phyloP scores from a whole-genome alignment of 2,797 vertebrate genomes.

The Diplodus sargus region DNA sequence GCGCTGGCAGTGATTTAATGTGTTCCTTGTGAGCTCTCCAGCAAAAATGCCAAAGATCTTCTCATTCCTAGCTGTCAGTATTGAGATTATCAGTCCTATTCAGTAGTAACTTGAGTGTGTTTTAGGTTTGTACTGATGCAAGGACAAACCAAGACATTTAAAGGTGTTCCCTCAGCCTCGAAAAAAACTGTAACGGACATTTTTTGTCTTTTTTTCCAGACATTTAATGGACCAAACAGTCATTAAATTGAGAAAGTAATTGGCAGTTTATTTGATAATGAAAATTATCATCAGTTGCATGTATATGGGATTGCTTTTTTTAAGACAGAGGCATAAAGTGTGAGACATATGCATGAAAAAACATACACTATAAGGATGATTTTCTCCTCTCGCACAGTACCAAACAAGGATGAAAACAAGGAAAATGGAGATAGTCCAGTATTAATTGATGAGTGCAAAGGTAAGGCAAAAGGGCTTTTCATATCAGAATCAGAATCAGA shows the following conservation, averaged over 20 bases:
- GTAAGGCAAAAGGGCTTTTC: slow-evolving; percentile 72
- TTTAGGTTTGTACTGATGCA: not conserved
- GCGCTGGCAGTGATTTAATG: not conserved
- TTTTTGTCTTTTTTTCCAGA: not conserved
- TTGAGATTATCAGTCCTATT: not conserved
- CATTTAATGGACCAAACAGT: not conserved
- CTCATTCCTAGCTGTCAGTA: not conserved
- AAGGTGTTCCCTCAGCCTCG: not conserved
- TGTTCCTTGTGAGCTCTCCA: not conserved
- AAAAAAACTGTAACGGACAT: not conserved
- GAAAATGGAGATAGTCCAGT: slow-evolving; percentile 80
- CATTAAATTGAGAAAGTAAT: not conserved
- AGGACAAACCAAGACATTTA: not conserved
- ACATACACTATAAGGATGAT: not conserved
- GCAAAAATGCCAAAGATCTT: not conserved
- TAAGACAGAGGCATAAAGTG: not conserved
- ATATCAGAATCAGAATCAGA: too few relatives aligned
- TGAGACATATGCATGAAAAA: not conserved
- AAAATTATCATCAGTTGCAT: not conserved
- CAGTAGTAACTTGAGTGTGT: not conserved
- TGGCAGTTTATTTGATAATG: not conserved
- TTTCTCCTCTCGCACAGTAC: slow-evolving; percentile 49
- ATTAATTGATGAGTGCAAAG: slow-evolving; percentile 86
- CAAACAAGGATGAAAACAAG: slow-evolving; percentile 17
- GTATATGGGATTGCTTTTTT: not conserved